phyloP scores from a whole-genome alignment of 2,113 vertebrate species.

The Zootoca vivipara region DNA sequence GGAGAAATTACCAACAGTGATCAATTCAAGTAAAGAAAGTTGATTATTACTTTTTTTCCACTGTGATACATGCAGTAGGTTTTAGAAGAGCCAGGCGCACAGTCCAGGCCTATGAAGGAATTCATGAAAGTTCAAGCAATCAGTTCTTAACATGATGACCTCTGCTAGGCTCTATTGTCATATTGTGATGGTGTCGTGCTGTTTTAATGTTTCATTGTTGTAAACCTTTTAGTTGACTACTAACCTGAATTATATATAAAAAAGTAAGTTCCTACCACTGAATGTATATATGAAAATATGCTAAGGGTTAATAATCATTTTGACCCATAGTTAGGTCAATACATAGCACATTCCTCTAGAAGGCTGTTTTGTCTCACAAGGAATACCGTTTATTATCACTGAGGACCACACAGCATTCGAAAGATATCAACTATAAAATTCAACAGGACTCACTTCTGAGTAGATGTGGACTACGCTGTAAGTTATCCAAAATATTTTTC shows the following conservation, averaged over 20 bases:
- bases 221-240: neutral
- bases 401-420: slow-evolving; percentile 50
- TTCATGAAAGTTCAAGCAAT: neutral
- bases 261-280: neutral
- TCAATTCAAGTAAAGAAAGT: neutral
- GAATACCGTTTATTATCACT: slow-evolving; percentile 6
- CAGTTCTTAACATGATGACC: neutral
- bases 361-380: neutral
- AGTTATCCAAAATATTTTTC: slow-evolving; percentile 24
- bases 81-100: neutral
- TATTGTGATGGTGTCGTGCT: neutral
- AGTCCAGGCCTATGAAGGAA: neutral
- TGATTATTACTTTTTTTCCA: neutral
- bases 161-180: too few relatives aligned
- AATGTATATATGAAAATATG: neutral
- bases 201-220: neutral
- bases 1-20: neutral
- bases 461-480: too few relatives aligned
- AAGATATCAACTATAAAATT: neutral
- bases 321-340: neutral
- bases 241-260: neutral
- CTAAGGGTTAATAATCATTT: neutral
- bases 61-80: neutral
- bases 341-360: neutral
- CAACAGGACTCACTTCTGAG: too few relatives aligned